Conservation (phyloP, 2,888 invertebrate genomes). For the Halocaridina rubra region DNA sequence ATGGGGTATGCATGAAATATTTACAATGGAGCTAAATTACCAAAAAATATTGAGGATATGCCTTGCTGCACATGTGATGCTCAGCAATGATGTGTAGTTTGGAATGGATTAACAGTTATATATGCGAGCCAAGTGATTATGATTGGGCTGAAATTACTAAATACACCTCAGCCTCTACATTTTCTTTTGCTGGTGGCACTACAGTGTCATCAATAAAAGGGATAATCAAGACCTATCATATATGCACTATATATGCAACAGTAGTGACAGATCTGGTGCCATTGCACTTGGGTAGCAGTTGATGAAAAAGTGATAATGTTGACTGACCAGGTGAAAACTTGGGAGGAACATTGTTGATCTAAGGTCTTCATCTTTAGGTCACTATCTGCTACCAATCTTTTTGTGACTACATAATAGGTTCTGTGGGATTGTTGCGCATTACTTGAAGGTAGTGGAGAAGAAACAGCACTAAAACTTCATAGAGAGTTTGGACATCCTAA, state of each 20-base stretch:
- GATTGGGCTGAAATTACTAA: not conserved
- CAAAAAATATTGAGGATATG: too few relatives aligned
- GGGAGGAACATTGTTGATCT: not conserved
- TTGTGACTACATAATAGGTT: not conserved
- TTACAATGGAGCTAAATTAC: too few relatives aligned
- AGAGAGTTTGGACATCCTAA: not conserved
- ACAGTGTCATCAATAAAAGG: not conserved
- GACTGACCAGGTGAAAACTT: not conserved
- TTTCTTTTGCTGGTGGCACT: not conserved
- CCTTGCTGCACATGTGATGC: not conserved
- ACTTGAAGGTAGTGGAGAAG: not conserved
- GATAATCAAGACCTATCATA: too few relatives aligned
- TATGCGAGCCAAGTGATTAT: not conserved
- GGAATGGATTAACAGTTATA: not conserved
- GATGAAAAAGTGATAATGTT: not conserved
- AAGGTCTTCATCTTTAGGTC: not conserved
- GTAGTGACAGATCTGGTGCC: not conserved
- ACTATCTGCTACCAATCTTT: not conserved
- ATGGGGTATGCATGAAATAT: too few relatives aligned
- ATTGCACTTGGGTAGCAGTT: not conserved
- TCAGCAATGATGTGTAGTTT: not conserved
- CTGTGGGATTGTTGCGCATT: not conserved
- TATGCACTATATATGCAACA: not conserved
- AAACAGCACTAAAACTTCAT: not conserved
- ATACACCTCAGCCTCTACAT: not conserved